These are phyloP conservation scores for Cyclargus thomasi DNA, from an alignment of 1,140 invertebrate species.

Conservation along the genomic window DNA sequence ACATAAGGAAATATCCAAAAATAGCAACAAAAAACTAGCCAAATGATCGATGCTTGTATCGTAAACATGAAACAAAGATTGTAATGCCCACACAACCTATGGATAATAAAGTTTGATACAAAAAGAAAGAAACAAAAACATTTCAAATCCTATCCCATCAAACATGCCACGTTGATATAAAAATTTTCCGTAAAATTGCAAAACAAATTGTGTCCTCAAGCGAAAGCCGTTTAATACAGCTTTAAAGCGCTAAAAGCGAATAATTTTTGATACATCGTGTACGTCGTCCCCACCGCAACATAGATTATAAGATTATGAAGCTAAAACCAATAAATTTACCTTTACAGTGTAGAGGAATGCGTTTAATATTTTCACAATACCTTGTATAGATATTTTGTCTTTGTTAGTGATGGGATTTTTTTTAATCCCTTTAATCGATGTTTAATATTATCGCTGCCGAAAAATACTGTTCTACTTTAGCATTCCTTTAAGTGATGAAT, in stretches of 20 bases:
- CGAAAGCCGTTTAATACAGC: conserved; percentile 9
- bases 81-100: no score
- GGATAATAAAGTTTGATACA: no score
- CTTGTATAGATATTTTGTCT: conserved; percentile 38
- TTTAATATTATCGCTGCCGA: no score
- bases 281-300: conserved; percentile 23
- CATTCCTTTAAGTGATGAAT: no score
- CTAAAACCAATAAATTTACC: conserved; percentile 50
- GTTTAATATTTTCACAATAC: conserved; percentile 49
- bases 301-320: conserved; percentile 40
- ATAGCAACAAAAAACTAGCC: no score
- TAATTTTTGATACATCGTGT: conserved; percentile 18
- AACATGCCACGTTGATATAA: not conserved
- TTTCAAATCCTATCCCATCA: not conserved
- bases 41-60: no score
- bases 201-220: conserved; percentile 7
- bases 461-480: no score
- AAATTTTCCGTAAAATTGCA: not conserved
- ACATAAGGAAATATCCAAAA: no score
- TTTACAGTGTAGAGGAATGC: conserved; percentile 43
- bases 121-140: no score
- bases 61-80: no score
- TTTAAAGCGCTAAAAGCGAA: conserved; percentile 14
- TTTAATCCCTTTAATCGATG: no score
- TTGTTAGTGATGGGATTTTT: conserved; percentile 35